Evolutionary conservation across 2,888 invertebrate species (phyloP).

Genomic region (Thera britannica): DNA sequence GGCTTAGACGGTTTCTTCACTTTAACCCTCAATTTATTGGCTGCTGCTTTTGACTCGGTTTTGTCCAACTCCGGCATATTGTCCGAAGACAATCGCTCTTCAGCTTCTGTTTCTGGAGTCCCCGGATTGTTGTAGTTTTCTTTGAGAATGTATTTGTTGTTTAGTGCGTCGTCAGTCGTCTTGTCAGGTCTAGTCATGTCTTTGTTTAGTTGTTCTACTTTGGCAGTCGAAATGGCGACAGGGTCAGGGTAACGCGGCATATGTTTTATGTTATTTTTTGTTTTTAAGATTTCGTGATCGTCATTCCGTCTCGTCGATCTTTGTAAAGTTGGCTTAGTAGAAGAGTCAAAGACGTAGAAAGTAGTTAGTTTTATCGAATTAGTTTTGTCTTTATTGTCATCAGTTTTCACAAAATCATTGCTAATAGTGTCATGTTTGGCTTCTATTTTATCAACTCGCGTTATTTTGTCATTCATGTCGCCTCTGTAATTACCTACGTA

Average conservation of each 20-base stretch:
- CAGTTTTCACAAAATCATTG: conserved; percentile 66
- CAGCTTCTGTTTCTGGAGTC: conserved; percentile 52
- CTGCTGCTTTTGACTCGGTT: conserved; percentile 52
- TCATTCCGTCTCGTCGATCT: conserved; percentile 76
- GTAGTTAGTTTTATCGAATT: conserved; percentile 69
- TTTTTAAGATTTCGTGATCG: conserved; percentile 53
- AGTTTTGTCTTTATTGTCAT: conserved; percentile 42
- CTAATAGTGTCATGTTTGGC: conserved; percentile 56
- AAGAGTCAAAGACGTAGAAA: conserved; percentile 73
- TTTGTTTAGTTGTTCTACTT: conserved; percentile 18
- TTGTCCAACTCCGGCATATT: conserved; percentile 62
- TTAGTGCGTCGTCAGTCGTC: conserved; percentile 33
- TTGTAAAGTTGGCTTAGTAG: conserved; percentile 70
- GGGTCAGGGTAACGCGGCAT: conserved; percentile 25
- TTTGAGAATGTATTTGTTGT: conserved; percentile 47
- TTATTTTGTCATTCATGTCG: conserved; percentile 44
- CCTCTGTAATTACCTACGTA: conserved; percentile 80
- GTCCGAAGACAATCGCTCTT: conserved; percentile 67
- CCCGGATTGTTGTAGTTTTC: conserved; percentile 57
- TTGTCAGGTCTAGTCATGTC: conserved; percentile 35
- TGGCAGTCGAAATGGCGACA: conserved; percentile 9
- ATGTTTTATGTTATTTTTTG: conserved; percentile 51
- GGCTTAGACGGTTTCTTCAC: conserved; percentile 58
- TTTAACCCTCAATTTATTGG: conserved; percentile 48
- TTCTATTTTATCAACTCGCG: conserved; percentile 34